These are phyloP conservation scores for Diloba caeruleocephala DNA, from an alignment of 2,888 invertebrate genomes.

Conservation along the genomic window DNA sequence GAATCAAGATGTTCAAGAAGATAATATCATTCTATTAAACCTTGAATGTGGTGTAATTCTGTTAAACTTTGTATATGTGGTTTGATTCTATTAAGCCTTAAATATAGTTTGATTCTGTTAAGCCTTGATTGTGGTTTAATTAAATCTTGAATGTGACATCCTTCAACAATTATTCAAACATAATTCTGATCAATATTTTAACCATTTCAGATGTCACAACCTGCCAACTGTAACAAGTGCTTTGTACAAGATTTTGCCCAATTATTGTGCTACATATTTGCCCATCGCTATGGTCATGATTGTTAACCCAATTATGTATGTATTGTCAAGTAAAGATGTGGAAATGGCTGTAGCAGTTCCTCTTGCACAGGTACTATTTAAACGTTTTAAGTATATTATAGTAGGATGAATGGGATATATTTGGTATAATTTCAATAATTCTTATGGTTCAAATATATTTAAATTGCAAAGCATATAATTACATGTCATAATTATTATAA, in stretches of 20 bases:
- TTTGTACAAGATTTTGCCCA: slow-evolving; percentile 90
- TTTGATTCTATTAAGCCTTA: too few species aligned
- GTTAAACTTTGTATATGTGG: too few species aligned
- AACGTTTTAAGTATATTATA: not conserved
- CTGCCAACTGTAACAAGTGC: slow-evolving; percentile 89
- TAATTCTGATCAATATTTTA: slow-evolving; percentile 1
- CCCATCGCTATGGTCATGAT: slow-evolving; percentile 93
- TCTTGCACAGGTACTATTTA: slow-evolving; percentile 77
- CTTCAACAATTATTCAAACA: too few species aligned
- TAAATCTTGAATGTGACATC: too few species aligned
- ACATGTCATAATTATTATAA: not conserved
- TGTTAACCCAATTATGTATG: slow-evolving; percentile 92
- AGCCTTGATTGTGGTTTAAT: slow-evolving; percentile 17
- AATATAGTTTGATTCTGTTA: not conserved
- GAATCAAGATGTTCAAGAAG: too few species aligned
- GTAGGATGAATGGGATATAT: not conserved
- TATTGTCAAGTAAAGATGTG: slow-evolving; percentile 91
- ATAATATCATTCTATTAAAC: too few species aligned
- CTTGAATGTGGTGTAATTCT: too few species aligned
- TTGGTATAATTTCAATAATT: not conserved
- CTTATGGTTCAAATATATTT: not conserved
- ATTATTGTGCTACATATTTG: slow-evolving; percentile 93
- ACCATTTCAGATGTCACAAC: slow-evolving; percentile 91
- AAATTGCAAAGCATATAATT: not conserved
- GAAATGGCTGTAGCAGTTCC: slow-evolving; percentile 89